Conservation (phyloP, 2,888 invertebrate species). For the Epinotia nisella region DNA sequence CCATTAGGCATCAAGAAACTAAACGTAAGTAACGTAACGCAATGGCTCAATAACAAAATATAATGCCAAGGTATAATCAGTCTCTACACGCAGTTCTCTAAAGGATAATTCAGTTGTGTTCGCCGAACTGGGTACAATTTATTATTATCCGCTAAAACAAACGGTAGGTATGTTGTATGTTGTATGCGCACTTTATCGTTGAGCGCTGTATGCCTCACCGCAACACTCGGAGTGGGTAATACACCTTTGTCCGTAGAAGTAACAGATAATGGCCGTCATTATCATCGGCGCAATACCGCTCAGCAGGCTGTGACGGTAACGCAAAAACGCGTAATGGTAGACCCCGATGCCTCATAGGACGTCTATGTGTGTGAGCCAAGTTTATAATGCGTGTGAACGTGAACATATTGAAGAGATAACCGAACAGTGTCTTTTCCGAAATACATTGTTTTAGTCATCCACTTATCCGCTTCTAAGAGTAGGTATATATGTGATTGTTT, state of each 20-base stretch:
- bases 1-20: no score
- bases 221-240: constrained; percentile 19
- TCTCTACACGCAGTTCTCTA: not conserved
- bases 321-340: constrained; percentile 56
- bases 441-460: not conserved
- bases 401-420: not conserved
- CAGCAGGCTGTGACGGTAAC: constrained; percentile 52
- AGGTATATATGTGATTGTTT: not conserved
- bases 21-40: not conserved
- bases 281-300: constrained; percentile 48
- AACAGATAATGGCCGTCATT: constrained; percentile 50
- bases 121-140: not conserved
- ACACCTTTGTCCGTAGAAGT: constrained; percentile 38
- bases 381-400: constrained; percentile 3
- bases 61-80: not conserved
- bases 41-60: constrained; percentile 4
- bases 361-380: constrained; percentile 26
- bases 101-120: not conserved
- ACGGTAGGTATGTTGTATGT: no score
- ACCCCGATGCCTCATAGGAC: constrained; percentile 33
- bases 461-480: not conserved
- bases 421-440: not conserved
- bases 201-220: constrained; percentile 20
- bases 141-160: constrained; percentile 9
- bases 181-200: constrained; percentile 18